Evolutionary conservation across 2,888 invertebrate species (phyloP).

Genomic region (Carcina quercana): DNA sequence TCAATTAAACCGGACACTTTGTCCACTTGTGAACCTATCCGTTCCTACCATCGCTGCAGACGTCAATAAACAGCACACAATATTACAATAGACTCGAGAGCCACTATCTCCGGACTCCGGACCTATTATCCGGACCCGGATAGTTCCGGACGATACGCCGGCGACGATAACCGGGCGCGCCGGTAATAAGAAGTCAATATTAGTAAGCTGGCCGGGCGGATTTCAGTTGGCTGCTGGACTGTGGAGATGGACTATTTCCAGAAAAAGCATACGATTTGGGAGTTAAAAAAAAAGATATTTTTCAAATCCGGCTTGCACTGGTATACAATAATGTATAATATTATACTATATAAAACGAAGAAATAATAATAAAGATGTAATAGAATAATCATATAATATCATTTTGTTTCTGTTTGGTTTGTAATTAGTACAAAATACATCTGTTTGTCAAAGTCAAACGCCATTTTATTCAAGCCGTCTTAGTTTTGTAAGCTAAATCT

Average conservation of each 20-base stretch:
- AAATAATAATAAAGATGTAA: no score
- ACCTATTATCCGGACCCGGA: constrained; percentile 21
- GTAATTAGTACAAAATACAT: no score
- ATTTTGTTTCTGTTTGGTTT: no score
- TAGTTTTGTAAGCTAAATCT: no score
- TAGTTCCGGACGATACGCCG: constrained; percentile 27
- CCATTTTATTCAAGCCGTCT: no score
- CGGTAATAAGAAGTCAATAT: constrained; percentile 46
- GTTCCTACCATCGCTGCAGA: constrained; percentile 2
- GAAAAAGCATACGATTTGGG: background rate
- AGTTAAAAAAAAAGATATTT: background rate
- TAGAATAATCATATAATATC: no score
- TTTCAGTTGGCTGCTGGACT: constrained; percentile 20
- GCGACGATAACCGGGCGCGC: constrained; percentile 14
- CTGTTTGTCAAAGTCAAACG: no score
- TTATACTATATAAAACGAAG: no score
- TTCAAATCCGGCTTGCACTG: background rate
- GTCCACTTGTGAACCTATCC: no score
- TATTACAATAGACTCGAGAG: constrained; percentile 25
- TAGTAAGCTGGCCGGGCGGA: constrained; percentile 56
- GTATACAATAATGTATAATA: no score
- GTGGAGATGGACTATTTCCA: constrained; percentile 26
- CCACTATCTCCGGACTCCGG: constrained; percentile 30
- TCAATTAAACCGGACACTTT: no score
- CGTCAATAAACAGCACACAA: constrained; percentile 30